Percentiles rank a stretch among this genome's conserved stretches.
These are phyloP conservation scores for Podilymbus podiceps DNA, from an alignment of 2,113 vertebrate genomes.

Conservation along the genomic window DNA sequence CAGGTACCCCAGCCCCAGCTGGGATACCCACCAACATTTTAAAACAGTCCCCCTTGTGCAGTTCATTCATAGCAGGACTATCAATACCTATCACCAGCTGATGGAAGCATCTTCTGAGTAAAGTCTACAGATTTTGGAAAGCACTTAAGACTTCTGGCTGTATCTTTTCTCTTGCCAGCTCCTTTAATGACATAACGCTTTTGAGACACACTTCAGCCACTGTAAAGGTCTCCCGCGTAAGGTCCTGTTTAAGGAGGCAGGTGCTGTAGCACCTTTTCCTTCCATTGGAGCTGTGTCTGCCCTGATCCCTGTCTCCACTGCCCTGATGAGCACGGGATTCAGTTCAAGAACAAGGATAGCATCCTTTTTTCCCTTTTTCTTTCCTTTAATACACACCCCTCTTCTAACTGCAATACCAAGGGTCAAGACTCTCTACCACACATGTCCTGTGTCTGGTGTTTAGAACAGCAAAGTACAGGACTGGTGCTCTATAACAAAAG, in stretches of 20 bases:
- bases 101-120: neutral
- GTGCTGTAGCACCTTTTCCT: neutral
- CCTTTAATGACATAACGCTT: neutral
- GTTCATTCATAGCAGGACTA: neutral
- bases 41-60: neutral
- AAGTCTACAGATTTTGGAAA: neutral
- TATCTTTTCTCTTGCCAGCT: neutral
- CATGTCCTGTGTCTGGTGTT: neutral
- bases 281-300: neutral
- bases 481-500: neutral
- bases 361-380: neutral
- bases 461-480: neutral
- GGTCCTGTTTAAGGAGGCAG: neutral
- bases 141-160: neutral
- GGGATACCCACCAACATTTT: neutral
- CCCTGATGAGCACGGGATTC: neutral
- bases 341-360: neutral
- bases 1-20: neutral
- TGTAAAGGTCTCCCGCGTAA: rapidly evolving
- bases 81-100: neutral
- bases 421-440: conserved; percentile 35
- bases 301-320: neutral
- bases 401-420: conserved; percentile 29
- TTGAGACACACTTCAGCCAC: neutral
- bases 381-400: neutral